These are phyloP conservation scores for Ranitomeya variabilis DNA, from an alignment of 2,113 vertebrate genomes.

Conservation along the genomic window DNA sequence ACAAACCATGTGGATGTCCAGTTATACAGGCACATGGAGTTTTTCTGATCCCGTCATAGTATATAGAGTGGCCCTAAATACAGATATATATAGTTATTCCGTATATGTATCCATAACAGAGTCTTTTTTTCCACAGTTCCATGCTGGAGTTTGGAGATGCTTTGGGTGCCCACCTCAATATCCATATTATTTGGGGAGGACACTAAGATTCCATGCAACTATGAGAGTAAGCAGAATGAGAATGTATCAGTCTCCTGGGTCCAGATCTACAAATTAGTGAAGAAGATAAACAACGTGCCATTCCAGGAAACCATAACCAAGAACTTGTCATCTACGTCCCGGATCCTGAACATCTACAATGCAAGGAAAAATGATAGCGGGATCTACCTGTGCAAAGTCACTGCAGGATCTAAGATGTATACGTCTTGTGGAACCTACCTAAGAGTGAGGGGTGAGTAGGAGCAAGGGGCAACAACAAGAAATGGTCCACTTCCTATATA, in stretches of 20 bases:
- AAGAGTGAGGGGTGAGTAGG: constrained; percentile 46
- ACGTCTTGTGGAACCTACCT: constrained; percentile 70
- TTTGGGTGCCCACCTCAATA: constrained; percentile 24
- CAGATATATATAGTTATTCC: not conserved
- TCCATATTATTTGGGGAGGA: not conserved
- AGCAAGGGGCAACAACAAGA: not conserved
- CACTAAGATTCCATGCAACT: constrained; percentile 55
- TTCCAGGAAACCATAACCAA: not conserved
- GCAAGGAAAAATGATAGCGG: constrained; percentile 56
- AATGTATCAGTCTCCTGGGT: constrained; percentile 52
- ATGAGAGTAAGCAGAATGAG: accelerated
- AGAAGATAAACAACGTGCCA: not conserved
- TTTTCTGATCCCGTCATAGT: too few relatives aligned
- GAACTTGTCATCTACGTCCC: accelerated
- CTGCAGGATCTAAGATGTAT: accelerated
- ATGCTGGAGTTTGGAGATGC: not conserved
- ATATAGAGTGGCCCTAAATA: not conserved
- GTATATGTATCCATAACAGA: not conserved
- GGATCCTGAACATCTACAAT: not conserved
- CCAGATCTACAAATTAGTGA: not conserved
- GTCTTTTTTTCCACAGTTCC: constrained; percentile 6
- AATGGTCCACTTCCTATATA: not conserved
- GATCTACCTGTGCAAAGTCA: constrained; percentile 61
- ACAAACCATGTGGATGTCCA: too few relatives aligned
- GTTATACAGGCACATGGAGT: too few relatives aligned